phyloP scores from a whole-genome alignment of 2,797 vertebrate genomes.

The Hephaestus fuliginosus region DNA sequence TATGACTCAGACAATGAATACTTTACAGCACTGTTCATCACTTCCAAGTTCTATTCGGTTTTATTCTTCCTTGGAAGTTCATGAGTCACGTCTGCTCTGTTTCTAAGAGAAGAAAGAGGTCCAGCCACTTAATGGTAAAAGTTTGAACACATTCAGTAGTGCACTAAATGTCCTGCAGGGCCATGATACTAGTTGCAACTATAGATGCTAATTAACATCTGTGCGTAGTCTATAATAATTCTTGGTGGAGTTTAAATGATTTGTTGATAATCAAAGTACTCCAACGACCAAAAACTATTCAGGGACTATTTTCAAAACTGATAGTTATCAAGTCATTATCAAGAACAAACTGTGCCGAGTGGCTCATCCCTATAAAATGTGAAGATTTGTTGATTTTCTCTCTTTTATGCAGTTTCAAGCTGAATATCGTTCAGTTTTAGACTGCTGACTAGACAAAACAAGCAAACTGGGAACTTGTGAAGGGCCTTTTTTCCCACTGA shows the following conservation, averaged over 20 bases:
- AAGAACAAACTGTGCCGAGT: not conserved
- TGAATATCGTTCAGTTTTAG: no score
- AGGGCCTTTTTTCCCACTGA: not conserved
- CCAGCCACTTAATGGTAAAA: no score
- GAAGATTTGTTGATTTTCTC: not conserved
- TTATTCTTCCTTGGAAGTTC: not conserved
- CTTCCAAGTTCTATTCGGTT: not conserved
- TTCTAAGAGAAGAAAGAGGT: not conserved
- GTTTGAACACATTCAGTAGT: no score
- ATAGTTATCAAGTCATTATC: not conserved
- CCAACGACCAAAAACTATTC: not conserved
- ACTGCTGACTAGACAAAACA: not conserved
- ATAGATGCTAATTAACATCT: no score
- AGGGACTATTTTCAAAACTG: not conserved
- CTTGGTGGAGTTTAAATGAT: not conserved
- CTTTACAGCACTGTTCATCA: constrained; percentile 6
- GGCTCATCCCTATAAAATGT: not conserved
- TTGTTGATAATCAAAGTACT: not conserved
- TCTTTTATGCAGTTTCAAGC: not conserved
- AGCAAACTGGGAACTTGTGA: not conserved
- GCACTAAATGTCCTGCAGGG: not conserved
- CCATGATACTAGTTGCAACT: no score
- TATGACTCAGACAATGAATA: not conserved
- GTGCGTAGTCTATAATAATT: not conserved
- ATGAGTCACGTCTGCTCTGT: not conserved